Conservation (phyloP, 2,113 vertebrate genomes). For the Coryphaenoides rupestris region DNA sequence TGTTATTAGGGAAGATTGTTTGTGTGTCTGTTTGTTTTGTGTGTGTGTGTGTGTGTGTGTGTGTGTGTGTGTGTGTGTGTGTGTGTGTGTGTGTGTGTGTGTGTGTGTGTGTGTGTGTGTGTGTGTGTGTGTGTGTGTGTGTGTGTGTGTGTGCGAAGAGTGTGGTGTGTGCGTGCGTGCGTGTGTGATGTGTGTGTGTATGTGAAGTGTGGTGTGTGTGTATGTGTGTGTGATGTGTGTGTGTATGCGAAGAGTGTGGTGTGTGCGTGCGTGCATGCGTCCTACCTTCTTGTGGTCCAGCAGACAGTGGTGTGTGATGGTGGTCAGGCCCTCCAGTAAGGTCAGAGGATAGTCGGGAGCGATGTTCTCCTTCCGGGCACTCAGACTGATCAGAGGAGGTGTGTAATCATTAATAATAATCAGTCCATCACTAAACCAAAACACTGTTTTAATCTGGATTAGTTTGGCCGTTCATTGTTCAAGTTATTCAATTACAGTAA, state of each 20-base stretch:
- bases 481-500: too few relatives aligned
- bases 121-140: neutral
- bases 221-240: neutral
- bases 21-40: too few relatives aligned
- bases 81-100: neutral
- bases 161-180: too few relatives aligned
- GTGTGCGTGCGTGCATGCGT: neutral
- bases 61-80: neutral
- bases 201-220: neutral
- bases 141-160: too few relatives aligned
- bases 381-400: conserved; percentile 59
- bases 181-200: neutral
- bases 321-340: conserved; percentile 90
- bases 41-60: neutral
- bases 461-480: too few relatives aligned
- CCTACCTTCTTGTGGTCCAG: conserved; percentile 88
- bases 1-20: too few relatives aligned
- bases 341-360: conserved; percentile 94
- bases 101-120: too few relatives aligned
- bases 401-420: too few relatives aligned
- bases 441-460: too few relatives aligned
- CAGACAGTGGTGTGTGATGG: conserved; percentile 90
- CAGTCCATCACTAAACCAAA: too few relatives aligned
- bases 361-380: conserved; percentile 85
- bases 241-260: too few relatives aligned